Evolutionary conservation across 2,113 vertebrate genomes (phyloP).

Genomic region (Chaenogobius annularis): DNA sequence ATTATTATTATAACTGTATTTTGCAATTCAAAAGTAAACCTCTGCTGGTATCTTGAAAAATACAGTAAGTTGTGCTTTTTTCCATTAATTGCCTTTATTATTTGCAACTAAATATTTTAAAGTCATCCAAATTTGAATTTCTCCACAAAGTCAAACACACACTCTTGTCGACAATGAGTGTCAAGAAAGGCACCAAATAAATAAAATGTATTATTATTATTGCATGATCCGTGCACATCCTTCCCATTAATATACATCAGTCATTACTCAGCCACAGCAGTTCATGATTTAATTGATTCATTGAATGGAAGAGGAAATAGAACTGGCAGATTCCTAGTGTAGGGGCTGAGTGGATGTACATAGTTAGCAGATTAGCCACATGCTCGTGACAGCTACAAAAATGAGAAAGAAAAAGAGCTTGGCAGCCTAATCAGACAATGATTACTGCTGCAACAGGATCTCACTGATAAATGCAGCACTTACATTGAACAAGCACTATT

Average conservation of each 20-base stretch:
- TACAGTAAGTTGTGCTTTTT: not conserved
- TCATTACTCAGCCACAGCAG: slow-evolving; percentile 13
- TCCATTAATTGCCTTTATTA: not conserved
- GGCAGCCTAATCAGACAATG: slow-evolving; percentile 4
- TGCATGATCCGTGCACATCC: not conserved
- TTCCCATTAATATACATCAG: slow-evolving; percentile 19
- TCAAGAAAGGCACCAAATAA: no score
- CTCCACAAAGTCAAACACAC: not conserved
- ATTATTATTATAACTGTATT: no score
- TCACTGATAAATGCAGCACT: not conserved
- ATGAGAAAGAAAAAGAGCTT: not conserved
- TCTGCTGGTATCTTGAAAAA: not conserved
- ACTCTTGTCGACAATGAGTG: no score
- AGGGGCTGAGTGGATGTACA: not conserved
- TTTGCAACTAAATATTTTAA: slow-evolving; percentile 18
- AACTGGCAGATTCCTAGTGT: not conserved
- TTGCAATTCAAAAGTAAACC: not conserved
- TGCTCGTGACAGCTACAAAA: slow-evolving; percentile 15
- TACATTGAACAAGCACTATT: not conserved
- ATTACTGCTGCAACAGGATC: not conserved
- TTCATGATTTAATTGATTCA: slow-evolving; percentile 47
- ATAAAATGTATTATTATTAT: no score
- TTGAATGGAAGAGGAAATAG: slow-evolving; percentile 32
- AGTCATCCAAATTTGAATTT: slow-evolving; percentile 20
- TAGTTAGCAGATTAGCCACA: slow-evolving; percentile 18